phyloP scores from a whole-genome alignment of 2,888 invertebrate species.

The Ecliptopera silaceata region DNA sequence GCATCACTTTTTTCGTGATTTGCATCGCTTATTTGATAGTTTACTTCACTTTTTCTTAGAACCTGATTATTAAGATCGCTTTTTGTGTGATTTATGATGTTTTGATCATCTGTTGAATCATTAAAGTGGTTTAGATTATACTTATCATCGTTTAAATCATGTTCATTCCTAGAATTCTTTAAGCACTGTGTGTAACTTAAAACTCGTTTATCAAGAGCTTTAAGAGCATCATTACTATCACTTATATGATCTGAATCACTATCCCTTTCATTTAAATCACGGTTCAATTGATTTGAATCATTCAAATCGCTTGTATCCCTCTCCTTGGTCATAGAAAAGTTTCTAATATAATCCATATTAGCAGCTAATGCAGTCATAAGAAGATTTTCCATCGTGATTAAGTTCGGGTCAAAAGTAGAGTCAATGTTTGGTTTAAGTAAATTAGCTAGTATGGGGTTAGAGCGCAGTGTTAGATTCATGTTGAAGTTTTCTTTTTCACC shows the following conservation, averaged over 20 bases:
- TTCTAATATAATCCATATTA: constrained; percentile 67
- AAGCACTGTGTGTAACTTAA: background rate
- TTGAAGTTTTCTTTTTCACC: constrained; percentile 56
- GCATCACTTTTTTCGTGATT: background rate
- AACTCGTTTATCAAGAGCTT: background rate
- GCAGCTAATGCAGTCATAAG: constrained; percentile 61
- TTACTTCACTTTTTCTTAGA: background rate
- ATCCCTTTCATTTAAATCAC: constrained; percentile 2
- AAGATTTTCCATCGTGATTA: constrained; percentile 55
- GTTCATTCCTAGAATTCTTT: background rate
- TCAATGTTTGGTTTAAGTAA: constrained; percentile 51
- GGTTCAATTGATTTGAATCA: background rate
- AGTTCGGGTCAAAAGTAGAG: constrained; percentile 45
- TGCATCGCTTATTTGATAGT: background rate
- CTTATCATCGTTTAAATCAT: background rate
- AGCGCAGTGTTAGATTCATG: constrained; percentile 55
- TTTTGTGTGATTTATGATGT: background rate
- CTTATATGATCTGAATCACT: background rate
- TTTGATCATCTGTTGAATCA: background rate
- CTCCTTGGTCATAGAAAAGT: constrained; percentile 45
- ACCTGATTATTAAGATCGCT: background rate
- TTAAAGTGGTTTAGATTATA: background rate
- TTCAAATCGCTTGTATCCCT: background rate
- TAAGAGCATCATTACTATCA: background rate
- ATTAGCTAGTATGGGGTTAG: constrained; percentile 73